Percentiles rank a stretch among this genome's conserved stretches.
These are phyloP conservation scores for Psophia crepitans DNA, from an alignment of 2,113 vertebrate species.

Conservation along the genomic window DNA sequence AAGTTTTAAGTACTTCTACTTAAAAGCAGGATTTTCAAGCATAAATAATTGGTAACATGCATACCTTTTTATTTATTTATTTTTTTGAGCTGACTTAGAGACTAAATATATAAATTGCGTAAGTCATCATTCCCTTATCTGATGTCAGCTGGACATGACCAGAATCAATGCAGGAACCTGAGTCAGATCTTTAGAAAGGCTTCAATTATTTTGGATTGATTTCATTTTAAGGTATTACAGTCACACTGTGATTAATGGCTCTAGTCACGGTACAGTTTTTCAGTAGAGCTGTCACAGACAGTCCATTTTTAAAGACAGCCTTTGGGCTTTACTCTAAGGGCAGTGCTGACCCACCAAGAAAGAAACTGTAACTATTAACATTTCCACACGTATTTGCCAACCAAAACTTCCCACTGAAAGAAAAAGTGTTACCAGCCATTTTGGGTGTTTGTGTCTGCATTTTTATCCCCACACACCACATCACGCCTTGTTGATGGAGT, in stretches of 20 bases:
- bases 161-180: not conserved
- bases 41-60: not conserved
- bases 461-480: not conserved
- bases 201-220: constrained; percentile 41
- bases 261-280: not conserved
- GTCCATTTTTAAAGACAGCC: not conserved
- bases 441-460: not conserved
- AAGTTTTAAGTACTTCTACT: not conserved
- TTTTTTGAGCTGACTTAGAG: not conserved
- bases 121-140: not conserved
- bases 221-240: not conserved
- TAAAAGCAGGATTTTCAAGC: not conserved
- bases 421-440: not conserved
- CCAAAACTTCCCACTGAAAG: not conserved
- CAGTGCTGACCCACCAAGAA: not conserved
- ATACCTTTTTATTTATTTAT: too few relatives aligned
- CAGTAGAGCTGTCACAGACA: not conserved
- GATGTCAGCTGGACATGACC: not conserved
- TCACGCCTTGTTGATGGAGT: not conserved
- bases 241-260: constrained; percentile 13
- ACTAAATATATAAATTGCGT: not conserved
- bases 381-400: not conserved
- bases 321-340: not conserved
- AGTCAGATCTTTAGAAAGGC: constrained; percentile 27
- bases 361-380: not conserved